These are phyloP conservation scores for Theocolax elegans DNA, from an alignment of 1,140 invertebrate species.

Conservation along the genomic window DNA sequence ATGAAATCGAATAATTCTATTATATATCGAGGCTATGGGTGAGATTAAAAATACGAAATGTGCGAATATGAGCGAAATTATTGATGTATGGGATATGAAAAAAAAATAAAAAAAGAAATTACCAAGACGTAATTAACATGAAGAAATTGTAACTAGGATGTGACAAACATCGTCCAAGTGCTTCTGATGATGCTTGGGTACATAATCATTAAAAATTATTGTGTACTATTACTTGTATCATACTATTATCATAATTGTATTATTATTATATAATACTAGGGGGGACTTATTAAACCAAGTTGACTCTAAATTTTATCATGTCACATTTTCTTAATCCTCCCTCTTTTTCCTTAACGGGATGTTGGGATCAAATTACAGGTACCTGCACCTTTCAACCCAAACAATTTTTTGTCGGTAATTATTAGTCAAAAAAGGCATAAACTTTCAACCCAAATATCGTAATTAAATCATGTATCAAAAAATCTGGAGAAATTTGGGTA, in stretches of 20 bases:
- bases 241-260: conserved; percentile 44
- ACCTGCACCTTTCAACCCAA: too few relatives aligned
- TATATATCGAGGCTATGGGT: neutral
- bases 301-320: conserved; percentile 40
- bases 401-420: too few relatives aligned
- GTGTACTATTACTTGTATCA: conserved; percentile 42
- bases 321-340: conserved; percentile 5
- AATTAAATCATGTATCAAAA: too few relatives aligned
- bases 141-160: conserved; percentile 37
- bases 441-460: too few relatives aligned
- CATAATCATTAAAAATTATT: conserved; percentile 45
- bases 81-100: neutral
- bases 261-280: conserved; percentile 43
- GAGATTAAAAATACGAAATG: neutral
- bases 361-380: too few relatives aligned
- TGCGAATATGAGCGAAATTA: neutral
- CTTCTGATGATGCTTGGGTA: conserved; percentile 43
- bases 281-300: conserved; percentile 44
- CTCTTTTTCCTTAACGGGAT: neutral
- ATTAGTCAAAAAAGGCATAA: too few relatives aligned
- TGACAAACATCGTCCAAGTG: conserved; percentile 40
- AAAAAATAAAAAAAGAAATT: conserved; percentile 11
- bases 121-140: conserved; percentile 34
- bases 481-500: too few relatives aligned
- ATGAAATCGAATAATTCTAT: too few relatives aligned